Percentiles rank a stretch among this genome's conserved stretches.
Evolutionary conservation across 2,797 vertebrate species (phyloP).

Genomic region (Spinus olivaceus): DNA sequence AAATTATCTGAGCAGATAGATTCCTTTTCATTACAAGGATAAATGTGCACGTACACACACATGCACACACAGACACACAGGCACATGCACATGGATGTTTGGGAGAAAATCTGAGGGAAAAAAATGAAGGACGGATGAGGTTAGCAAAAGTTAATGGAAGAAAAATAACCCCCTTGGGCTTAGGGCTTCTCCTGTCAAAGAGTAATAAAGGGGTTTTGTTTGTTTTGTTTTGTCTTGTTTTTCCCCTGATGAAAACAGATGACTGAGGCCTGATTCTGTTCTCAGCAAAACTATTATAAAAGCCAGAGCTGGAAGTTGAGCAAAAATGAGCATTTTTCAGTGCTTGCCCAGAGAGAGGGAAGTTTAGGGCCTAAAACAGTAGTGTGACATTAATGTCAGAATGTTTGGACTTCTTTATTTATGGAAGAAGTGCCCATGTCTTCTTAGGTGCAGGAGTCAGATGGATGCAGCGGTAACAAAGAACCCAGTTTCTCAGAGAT

Average conservation of each 20-base stretch:
- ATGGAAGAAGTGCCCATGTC: not conserved
- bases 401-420: conserved; percentile 21
- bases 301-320: not conserved
- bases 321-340: not conserved
- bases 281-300: not conserved
- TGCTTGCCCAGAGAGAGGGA: not conserved
- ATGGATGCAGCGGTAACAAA: conserved; percentile 13
- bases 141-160: conserved; percentile 40
- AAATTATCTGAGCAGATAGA: conserved; percentile 44
- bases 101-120: conserved; percentile 19
- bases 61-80: not conserved
- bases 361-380: not conserved
- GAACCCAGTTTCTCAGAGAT: conserved; percentile 41
- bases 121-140: conserved; percentile 15
- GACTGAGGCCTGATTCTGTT: not conserved
- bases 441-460: conserved; percentile 46
- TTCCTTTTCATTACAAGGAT: not conserved
- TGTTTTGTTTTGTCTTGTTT: conserved; percentile 46
- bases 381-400: not conserved
- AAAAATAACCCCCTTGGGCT: conserved; percentile 33
- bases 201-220: conserved; percentile 49
- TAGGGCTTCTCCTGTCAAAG: not conserved
- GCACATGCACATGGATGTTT: not conserved
- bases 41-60: not conserved
- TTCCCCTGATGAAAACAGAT: not conserved